Percentiles rank a stretch among this genome's conserved stretches.
Conservation (phyloP, 2,888 invertebrate species). For the Drosophila niveifrons region DNA sequence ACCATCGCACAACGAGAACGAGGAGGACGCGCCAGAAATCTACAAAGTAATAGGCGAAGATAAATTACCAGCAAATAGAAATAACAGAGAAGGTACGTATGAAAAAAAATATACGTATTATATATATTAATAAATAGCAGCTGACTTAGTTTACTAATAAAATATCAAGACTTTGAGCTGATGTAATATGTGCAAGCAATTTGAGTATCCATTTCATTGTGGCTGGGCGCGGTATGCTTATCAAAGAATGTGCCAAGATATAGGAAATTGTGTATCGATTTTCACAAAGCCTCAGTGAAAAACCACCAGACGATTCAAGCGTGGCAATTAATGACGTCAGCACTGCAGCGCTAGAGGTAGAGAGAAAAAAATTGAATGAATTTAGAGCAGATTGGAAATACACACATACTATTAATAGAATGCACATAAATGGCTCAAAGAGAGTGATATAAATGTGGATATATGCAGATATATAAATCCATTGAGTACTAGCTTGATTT, state of each 20-base stretch:
- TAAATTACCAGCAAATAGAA: conserved; percentile 36
- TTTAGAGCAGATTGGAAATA: conserved; percentile 5
- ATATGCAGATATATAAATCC: neutral
- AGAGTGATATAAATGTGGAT: neutral
- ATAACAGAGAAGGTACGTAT: conserved; percentile 53
- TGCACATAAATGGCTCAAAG: no score
- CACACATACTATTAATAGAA: neutral
- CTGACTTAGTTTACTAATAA: no score
- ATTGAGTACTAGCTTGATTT: conserved; percentile 1
- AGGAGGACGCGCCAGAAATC: conserved; percentile 51
- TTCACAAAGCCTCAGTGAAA: conserved; percentile 26
- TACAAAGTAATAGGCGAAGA: conserved; percentile 78
- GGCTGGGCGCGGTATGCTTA: conserved; percentile 33
- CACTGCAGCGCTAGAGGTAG: conserved; percentile 9
- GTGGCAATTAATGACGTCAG: conserved; percentile 51
- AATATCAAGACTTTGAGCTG: conserved; percentile 35
- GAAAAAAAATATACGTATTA: neutral
- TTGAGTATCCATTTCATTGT: conserved; percentile 13
- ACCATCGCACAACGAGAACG: conserved; percentile 27
- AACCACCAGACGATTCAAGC: conserved; percentile 4
- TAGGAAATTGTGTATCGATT: conserved; percentile 59
- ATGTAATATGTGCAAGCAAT: conserved; percentile 50
- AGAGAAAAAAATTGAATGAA: conserved; percentile 7
- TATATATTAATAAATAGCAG: neutral
- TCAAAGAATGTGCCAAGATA: conserved; percentile 40